Base-by-base conservation (phyloP, 2,113 vertebrate species). In the Malurus elegans region DNA sequence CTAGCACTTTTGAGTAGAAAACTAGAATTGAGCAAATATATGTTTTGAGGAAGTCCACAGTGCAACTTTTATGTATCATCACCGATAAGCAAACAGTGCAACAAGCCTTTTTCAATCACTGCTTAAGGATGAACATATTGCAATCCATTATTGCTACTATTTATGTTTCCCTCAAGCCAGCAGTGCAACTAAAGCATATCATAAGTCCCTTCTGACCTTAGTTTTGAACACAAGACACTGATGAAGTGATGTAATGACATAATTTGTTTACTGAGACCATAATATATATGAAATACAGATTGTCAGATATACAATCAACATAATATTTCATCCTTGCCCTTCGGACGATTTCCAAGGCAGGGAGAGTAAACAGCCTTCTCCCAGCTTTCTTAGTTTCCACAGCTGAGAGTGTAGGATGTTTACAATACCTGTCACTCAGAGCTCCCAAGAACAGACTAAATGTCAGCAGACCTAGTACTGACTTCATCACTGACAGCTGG, bases 321-420 rank as follows among this genome's bases (percentile, higher is more conserved):
- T n/a, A 73, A 58, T 28, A 88, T 20, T 79, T 40, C 53, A 70
- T 61, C 71, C 72, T 38, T 87, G 84, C 88, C 78, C 87, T 90
- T 92, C 47, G 15, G 98, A 79, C 8, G 98, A 96, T 98, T 97
- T 96, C 98, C 97, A 98, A 99, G 98, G 95, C 99, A 98, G 98
- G 97, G 66, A 99, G 99, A 97, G 99, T 99, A 99, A 99, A 99
- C 99, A 99, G 98, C 99, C 98, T 99, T 98, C 99, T 98, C 99
- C 98, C 99, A 98, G 99, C 99, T 98, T 98, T 98, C 92, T 98
- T 97, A 98, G 92, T 97, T 98, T 98, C 96, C 96, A 98, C 99
- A 98, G 98, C 99, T 99, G 99, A 99, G 99, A 99, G 99, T 99
- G 99, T 99, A 99, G 99, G 99, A 99, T 99, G 99, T 99, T 99